Percentiles rank a stretch among this genome's conserved stretches.
phyloP scores from a whole-genome alignment of 92 coral and sea anemone species.

The Montipora capitata region DNA sequence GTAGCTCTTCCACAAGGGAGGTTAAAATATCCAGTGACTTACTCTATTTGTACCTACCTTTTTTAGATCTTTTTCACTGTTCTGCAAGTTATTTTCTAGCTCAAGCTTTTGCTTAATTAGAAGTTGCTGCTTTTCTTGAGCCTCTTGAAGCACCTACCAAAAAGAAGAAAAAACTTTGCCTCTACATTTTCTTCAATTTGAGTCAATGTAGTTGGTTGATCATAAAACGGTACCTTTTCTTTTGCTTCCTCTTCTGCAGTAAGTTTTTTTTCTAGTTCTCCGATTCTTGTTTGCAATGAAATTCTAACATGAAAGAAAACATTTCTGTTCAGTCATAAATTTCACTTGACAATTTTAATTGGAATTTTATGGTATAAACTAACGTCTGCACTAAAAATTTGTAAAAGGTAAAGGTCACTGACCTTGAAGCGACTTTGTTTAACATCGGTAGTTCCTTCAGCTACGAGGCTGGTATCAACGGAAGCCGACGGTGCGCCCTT shows the following conservation, averaged over 20 bases:
- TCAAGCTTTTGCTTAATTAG: slow-evolving; percentile 93
- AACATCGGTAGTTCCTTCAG: no score
- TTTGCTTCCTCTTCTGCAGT: slow-evolving; percentile 73
- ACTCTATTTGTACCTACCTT: slow-evolving; percentile 63
- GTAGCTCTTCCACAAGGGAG: no score
- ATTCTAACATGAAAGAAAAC: slow-evolving; percentile 38
- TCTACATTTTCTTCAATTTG: no score
- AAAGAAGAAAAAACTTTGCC: background rate
- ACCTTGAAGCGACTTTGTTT: no score
- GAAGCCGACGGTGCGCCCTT: no score
- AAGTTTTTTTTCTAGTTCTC: slow-evolving; percentile 61
- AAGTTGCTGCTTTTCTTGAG: slow-evolving; percentile 87
- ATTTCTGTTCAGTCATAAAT: background rate
- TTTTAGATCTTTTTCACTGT: slow-evolving; percentile 76
- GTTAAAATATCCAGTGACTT: background rate
- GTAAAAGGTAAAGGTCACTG: no score
- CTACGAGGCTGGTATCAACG: no score
- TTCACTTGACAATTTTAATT: no score
- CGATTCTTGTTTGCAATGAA: slow-evolving; percentile 72
- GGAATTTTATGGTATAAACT: no score
- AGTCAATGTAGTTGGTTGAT: no score
- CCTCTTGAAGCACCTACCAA: slow-evolving; percentile 82
- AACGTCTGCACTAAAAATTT: no score
- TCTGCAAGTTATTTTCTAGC: slow-evolving; percentile 83
- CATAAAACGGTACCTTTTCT: slow-evolving; percentile 55